Evolutionary conservation across 2,888 invertebrate genomes (phyloP).

Genomic region (Drosophila recens): DNA sequence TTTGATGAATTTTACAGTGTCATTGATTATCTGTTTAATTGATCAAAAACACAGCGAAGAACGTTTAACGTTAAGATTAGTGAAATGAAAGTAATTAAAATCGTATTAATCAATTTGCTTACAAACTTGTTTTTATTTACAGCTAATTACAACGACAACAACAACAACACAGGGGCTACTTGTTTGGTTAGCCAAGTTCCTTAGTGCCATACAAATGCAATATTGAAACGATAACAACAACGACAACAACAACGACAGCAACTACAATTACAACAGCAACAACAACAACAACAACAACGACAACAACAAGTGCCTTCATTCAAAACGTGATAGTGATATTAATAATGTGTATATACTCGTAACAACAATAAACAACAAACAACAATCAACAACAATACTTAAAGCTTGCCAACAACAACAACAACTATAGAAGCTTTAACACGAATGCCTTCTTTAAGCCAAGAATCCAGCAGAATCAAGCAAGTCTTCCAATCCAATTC

Average conservation of each 20-base stretch:
- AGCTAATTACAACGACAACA: constrained; percentile 60
- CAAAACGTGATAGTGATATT: constrained; percentile 74
- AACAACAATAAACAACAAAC: constrained; percentile 63
- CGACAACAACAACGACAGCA: constrained; percentile 35
- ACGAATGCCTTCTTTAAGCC: constrained; percentile 17
- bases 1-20: constrained; percentile 2
- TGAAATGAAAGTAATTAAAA: constrained; percentile 25
- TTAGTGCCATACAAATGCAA: constrained; percentile 79
- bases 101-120: constrained; percentile 12
- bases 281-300: constrained; percentile 17
- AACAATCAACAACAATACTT: constrained; percentile 33
- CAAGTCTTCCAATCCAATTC: constrained; percentile 4
- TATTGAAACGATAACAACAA: constrained; percentile 68
- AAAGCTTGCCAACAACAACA: constrained; percentile 50
- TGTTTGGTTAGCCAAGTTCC: constrained; percentile 62
- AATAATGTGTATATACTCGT: constrained; percentile 80
- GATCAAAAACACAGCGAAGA: constrained; percentile 1
- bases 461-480: background rate
- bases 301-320: constrained; percentile 66
- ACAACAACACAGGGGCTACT: constrained; percentile 32
- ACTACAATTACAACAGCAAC: constrained; percentile 12
- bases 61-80: constrained; percentile 16
- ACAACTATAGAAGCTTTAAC: constrained; percentile 3
- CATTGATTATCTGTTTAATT: constrained; percentile 1
- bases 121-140: constrained; percentile 50